Percentiles rank a stretch among this genome's conserved stretches.
Evolutionary conservation across 2,888 invertebrate genomes (phyloP).

Genomic region (Scelioninae gen. 1): DNA sequence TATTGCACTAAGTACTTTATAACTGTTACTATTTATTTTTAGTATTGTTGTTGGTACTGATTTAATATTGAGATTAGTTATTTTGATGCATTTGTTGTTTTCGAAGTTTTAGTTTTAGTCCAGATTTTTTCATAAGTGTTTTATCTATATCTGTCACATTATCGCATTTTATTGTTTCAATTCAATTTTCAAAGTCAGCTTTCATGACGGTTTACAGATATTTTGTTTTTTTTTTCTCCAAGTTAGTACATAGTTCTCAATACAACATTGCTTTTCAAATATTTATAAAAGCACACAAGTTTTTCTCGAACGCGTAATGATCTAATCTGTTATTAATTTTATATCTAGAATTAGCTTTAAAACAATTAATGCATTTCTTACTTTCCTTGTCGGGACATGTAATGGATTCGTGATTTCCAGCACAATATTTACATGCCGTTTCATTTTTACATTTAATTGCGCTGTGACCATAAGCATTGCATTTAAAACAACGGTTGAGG

Average conservation of each 20-base stretch:
- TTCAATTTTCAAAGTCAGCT: no score
- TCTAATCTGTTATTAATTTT: background rate
- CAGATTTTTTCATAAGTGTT: background rate
- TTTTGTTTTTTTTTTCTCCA: no score
- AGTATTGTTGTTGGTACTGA: no score
- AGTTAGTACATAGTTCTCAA: constrained; percentile 1
- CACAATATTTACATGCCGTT: constrained; percentile 2
- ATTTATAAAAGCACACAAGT: constrained; percentile 4
- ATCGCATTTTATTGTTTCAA: constrained; percentile 1
- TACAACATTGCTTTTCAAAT: background rate
- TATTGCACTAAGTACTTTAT: no score
- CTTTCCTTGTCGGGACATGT: constrained; percentile 2
- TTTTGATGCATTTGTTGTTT: no score
- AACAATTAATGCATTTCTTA: constrained; percentile 21
- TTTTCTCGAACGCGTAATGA: constrained; percentile 10
- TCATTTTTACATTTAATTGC: constrained; percentile 20
- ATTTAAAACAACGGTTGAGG: constrained; percentile 21
- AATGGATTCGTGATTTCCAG: constrained; percentile 4
- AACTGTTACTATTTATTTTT: no score
- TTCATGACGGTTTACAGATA: no score
- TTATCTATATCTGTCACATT: background rate
- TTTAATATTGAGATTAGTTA: no score
- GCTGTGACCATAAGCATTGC: no score
- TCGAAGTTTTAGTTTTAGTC: no score
- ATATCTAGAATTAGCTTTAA: constrained; percentile 2